phyloP scores from a whole-genome alignment of 2,888 invertebrate species.

The Napeogenes sylphis region DNA sequence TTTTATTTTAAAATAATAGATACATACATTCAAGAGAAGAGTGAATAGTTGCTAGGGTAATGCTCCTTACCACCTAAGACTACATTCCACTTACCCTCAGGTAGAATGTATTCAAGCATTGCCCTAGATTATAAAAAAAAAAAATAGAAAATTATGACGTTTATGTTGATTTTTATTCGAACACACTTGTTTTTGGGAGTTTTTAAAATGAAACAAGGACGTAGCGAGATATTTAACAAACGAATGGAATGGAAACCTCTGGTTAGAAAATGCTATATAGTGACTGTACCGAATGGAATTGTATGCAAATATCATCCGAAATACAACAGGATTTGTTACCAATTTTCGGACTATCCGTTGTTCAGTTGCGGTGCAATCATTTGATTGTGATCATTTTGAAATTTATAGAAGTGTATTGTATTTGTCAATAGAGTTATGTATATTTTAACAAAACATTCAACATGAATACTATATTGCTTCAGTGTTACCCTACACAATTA shows the following conservation, averaged over 20 bases:
- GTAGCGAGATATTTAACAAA: neutral
- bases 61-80: too few relatives aligned
- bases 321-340: neutral
- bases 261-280: conserved; percentile 1
- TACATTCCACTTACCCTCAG: too few relatives aligned
- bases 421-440: neutral
- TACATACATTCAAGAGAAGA: neutral
- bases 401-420: neutral
- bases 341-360: conserved; percentile 1
- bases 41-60: too few relatives aligned
- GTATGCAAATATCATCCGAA: neutral
- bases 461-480: too few relatives aligned
- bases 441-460: neutral
- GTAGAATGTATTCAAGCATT: too few relatives aligned
- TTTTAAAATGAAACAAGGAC: neutral
- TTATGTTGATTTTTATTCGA: neutral
- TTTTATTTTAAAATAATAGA: neutral
- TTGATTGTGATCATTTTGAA: conserved; percentile 2
- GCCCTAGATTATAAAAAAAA: too few relatives aligned
- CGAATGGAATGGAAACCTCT: neutral
- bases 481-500: too few relatives aligned
- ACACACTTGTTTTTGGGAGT: neutral
- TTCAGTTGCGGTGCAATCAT: neutral
- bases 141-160: neutral
- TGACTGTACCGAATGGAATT: neutral